A percentile compares a stretch with the other conserved stretches of the same genome.
Conservation (phyloP, 1,140 invertebrate species). For the Hestina assimilis region DNA sequence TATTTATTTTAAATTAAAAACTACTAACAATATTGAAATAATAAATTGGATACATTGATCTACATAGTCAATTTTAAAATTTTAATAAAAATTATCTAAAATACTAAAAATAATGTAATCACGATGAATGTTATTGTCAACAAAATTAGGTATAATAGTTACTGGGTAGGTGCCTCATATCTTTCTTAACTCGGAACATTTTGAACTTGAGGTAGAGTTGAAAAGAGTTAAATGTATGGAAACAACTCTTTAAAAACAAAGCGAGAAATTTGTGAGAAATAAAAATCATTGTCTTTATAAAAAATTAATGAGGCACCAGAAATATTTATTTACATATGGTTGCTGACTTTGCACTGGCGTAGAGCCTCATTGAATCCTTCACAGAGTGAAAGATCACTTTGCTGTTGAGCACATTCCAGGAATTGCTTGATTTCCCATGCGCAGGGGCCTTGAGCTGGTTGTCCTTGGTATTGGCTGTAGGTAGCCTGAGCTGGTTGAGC, state of each 20-base stretch:
- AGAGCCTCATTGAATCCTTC: conserved; percentile 96
- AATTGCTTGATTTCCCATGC: conserved; percentile 95
- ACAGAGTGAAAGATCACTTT: conserved; percentile 90
- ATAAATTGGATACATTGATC: conserved; percentile 12
- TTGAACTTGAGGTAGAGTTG: conserved; percentile 29
- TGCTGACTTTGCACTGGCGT: conserved; percentile 89
- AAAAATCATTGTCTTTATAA: conserved; percentile 26
- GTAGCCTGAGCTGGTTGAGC: conserved; percentile 67
- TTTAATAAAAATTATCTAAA: conserved; percentile 16
- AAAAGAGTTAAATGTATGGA: conserved; percentile 12
- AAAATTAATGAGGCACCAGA: conserved; percentile 4
- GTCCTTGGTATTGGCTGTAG: conserved; percentile 60
- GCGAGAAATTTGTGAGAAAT: conserved; percentile 21
- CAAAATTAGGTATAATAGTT: conserved; percentile 37
- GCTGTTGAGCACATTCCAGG: conserved; percentile 91
- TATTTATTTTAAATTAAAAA: conserved; percentile 26
- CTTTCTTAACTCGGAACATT: conserved; percentile 25
- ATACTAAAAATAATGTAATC: conserved; percentile 30
- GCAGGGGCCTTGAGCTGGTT: conserved; percentile 84
- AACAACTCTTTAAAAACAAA: conserved; percentile 27
- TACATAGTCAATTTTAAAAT: conserved; percentile 25
- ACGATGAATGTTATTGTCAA: conserved; percentile 16
- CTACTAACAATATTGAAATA: conserved; percentile 17
- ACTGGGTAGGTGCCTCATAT: conserved; percentile 41
- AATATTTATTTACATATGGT: conserved; percentile 56